These are phyloP conservation scores for Ormyrus nitidulus DNA, from an alignment of 2,888 invertebrate species.

Conservation along the genomic window DNA sequence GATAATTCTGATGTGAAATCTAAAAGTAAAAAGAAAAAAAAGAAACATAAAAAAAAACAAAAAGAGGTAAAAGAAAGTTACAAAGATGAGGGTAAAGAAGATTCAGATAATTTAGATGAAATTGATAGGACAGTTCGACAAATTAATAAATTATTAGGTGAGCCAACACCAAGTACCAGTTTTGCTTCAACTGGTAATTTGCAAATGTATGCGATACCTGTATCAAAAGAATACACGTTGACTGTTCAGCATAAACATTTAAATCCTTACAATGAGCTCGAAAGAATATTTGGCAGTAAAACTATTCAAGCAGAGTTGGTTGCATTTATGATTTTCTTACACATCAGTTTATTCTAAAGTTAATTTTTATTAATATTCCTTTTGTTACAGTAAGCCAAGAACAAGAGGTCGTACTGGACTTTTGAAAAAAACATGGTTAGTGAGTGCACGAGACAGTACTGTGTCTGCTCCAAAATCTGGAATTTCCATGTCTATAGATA, in stretches of 20 bases:
- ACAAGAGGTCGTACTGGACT: slow-evolving; percentile 78
- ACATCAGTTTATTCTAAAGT: background rate
- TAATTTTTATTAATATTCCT: background rate
- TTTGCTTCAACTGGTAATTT: slow-evolving; percentile 56
- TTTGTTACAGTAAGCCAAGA: slow-evolving; percentile 77
- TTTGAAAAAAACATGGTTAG: slow-evolving; percentile 82
- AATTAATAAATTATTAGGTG: slow-evolving; percentile 82
- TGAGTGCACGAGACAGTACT: slow-evolving; percentile 85
- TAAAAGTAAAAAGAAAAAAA: slow-evolving; percentile 57
- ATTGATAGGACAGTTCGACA: slow-evolving; percentile 82
- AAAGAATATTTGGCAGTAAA: slow-evolving; percentile 87
- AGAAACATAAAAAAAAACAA: slow-evolving; percentile 59
- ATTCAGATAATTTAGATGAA: slow-evolving; percentile 78
- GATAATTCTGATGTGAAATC: slow-evolving; percentile 77
- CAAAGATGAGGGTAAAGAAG: slow-evolving; percentile 50
- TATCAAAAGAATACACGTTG: slow-evolving; percentile 77
- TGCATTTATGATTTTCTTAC: background rate
- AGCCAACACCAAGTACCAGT: slow-evolving; percentile 73
- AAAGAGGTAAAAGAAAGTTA: slow-evolving; percentile 45
- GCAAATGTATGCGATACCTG: slow-evolving; percentile 54
- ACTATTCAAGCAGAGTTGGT: slow-evolving; percentile 82
- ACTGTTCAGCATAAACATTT: slow-evolving; percentile 83
- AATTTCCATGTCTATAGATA: slow-evolving; percentile 83
- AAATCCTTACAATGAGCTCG: slow-evolving; percentile 88
- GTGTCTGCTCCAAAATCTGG: slow-evolving; percentile 83